Base-by-base conservation (phyloP, 2,113 vertebrate genomes). In the Trinectes maculatus region DNA sequence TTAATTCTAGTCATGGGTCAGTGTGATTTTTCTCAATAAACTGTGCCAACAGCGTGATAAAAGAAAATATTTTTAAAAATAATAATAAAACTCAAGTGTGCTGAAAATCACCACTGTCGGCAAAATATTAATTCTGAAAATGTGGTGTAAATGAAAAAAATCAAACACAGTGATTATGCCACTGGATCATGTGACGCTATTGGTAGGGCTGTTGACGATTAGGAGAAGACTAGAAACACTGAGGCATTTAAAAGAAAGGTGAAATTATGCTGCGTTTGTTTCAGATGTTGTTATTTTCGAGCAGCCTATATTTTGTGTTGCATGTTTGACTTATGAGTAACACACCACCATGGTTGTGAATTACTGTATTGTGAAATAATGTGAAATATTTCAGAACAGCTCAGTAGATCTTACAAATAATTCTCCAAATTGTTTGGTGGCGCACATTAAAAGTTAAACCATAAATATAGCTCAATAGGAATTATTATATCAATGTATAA, bases 1-100 rank as follows among this genome's bases (percentile, higher is more conserved):
- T 65, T 56, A 80, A 68, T 47, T 69, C 43, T 36, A 10, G 46
- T 51, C 62, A 70, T 47, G 29, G 59, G 72, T 42, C 48, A 24
- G 19, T 33, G 24, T 31, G 25, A 53, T 51, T 60, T 79, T 34
- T 33, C 52, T 58, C 34, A 29, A 53, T 60, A 44, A 26, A 29
- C 13, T 63, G 49, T 43, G 26, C 42, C n/a, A 34, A 25, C 11
- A 48, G 44, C 16, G 18, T 22, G 13, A 63, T 28, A 9, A 26
- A 34, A 18, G 25, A 43, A 55, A 71, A 69, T 28, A 10, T 21
- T 48, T 47, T 6, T 1, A 25, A 75, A 39, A 62, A 24, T 40
- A 2, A 31, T 22, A 48, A 53, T 26, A 28, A 69, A 60, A 36
- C 4, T n/a, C n/a, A n/a, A n/a, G n/a, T n/a, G 9, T 51, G 24